phyloP scores from a whole-genome alignment of 1,140 invertebrate species.

The Bombus vancouverensis region DNA sequence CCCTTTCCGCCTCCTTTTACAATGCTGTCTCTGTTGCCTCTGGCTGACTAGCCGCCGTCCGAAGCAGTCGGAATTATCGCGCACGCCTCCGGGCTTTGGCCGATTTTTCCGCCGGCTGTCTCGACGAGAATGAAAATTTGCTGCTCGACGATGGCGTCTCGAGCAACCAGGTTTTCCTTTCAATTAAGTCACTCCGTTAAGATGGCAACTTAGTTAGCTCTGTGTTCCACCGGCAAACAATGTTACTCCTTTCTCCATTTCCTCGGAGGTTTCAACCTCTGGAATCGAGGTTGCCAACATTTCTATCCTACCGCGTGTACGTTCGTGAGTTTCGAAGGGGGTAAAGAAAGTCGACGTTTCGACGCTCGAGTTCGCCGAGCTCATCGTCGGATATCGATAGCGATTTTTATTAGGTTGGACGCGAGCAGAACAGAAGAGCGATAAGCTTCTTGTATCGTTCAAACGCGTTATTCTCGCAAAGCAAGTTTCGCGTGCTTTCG shows the following conservation, averaged over 20 bases:
- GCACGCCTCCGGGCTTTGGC: background rate
- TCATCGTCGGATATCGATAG: too few relatives aligned
- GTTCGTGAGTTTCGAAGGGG: too few relatives aligned
- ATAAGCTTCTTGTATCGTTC: too few relatives aligned
- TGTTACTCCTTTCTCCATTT: background rate
- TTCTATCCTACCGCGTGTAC: too few relatives aligned
- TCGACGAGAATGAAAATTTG: too few relatives aligned
- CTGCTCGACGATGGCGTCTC: background rate
- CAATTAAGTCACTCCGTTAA: background rate
- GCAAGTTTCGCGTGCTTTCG: background rate
- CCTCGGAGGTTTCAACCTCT: background rate
- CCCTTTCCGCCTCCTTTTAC: constrained; percentile 1
- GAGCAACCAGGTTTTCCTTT: background rate
- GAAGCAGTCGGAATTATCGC: background rate
- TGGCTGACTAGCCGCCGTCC: background rate
- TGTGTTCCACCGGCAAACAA: background rate
- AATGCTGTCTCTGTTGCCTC: background rate
- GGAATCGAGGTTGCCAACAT: background rate
- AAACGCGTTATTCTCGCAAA: too few relatives aligned
- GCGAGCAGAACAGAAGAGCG: too few relatives aligned
- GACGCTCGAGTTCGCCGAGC: too few relatives aligned
- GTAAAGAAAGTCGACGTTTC: too few relatives aligned
- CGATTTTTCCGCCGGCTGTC: background rate
- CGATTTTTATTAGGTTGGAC: too few relatives aligned
- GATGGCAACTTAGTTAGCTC: background rate